These are phyloP conservation scores for Crocallis elinguaria DNA, from an alignment of 2,888 invertebrate species.

Conservation along the genomic window DNA sequence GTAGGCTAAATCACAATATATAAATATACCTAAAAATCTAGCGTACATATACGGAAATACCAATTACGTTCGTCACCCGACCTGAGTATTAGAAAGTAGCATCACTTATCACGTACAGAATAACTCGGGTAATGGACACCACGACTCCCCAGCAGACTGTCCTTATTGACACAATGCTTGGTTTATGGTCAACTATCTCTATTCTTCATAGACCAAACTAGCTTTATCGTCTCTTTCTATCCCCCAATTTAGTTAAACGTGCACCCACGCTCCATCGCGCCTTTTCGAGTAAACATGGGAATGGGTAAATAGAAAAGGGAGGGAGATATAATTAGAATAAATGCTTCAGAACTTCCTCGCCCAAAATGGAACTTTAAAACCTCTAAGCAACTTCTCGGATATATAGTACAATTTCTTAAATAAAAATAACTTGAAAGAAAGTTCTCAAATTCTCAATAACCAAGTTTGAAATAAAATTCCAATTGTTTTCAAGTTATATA, in stretches of 20 bases:
- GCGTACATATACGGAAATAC: slow-evolving; percentile 20
- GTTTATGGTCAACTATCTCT: slow-evolving; percentile 60
- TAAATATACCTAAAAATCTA: not conserved
- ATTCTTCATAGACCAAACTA: slow-evolving; percentile 61
- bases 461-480: slow-evolving; percentile 10
- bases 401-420: slow-evolving; percentile 14
- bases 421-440: slow-evolving; percentile 7
- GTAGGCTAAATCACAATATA: not conserved
- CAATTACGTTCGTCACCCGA: slow-evolving; percentile 43
- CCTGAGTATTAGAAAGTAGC: slow-evolving; percentile 65
- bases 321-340: slow-evolving; percentile 82
- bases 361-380: slow-evolving; percentile 39
- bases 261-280: slow-evolving; percentile 79
- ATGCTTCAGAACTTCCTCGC: slow-evolving; percentile 63
- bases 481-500: slow-evolving; percentile 6
- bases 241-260: slow-evolving; percentile 76
- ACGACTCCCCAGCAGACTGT: slow-evolving; percentile 63
- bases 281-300: slow-evolving; percentile 81
- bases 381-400: slow-evolving; percentile 9
- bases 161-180: slow-evolving; percentile 71
- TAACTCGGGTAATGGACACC: slow-evolving; percentile 67
- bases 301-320: slow-evolving; percentile 80
- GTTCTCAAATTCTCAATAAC: slow-evolving; percentile 3
- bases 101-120: slow-evolving; percentile 62
- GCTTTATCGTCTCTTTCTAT: slow-evolving; percentile 73